Conservation (phyloP, 2,113 vertebrate species). For the Grus americana region DNA sequence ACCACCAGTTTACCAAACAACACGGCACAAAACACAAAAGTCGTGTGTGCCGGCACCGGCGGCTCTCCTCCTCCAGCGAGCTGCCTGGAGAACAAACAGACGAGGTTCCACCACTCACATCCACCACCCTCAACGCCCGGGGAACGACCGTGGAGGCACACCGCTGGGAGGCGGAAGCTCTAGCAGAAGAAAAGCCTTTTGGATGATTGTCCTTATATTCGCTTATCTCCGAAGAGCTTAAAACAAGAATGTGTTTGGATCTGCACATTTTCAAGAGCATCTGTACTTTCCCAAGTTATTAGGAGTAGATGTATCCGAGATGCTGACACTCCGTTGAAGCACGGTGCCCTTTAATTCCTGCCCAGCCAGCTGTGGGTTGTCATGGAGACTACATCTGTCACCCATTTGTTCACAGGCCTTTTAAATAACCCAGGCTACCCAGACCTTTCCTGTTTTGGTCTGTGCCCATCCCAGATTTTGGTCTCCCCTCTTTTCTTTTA, state of each 20-base stretch:
- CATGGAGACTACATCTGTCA: slow-evolving; percentile 52
- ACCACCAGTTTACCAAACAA: not conserved
- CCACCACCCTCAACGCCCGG: rapidly evolving
- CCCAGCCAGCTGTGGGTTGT: slow-evolving; percentile 50
- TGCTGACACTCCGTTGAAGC: not conserved
- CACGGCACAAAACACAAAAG: not conserved
- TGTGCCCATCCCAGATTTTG: not conserved
- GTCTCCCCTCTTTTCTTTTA: not conserved
- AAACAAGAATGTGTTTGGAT: not conserved
- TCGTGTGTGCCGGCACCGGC: not conserved
- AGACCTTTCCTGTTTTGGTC: not conserved
- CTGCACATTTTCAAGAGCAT: not conserved
- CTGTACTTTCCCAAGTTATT: not conserved
- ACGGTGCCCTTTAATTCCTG: not conserved
- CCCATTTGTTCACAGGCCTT: not conserved
- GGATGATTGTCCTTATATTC: not conserved
- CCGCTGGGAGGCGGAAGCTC: not conserved
- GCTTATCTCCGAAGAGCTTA: not conserved
- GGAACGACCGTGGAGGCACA: too few species aligned
- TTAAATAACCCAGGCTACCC: not conserved
- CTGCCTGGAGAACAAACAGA: not conserved
- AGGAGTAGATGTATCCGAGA: not conserved
- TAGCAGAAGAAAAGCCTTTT: not conserved
- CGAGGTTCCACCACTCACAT: not conserved
- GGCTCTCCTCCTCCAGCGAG: not conserved